Percentiles rank a stretch among this genome's conserved stretches.
Evolutionary conservation across 2,113 vertebrate genomes (phyloP).

Genomic region (Hemicordylus capensis): DNA sequence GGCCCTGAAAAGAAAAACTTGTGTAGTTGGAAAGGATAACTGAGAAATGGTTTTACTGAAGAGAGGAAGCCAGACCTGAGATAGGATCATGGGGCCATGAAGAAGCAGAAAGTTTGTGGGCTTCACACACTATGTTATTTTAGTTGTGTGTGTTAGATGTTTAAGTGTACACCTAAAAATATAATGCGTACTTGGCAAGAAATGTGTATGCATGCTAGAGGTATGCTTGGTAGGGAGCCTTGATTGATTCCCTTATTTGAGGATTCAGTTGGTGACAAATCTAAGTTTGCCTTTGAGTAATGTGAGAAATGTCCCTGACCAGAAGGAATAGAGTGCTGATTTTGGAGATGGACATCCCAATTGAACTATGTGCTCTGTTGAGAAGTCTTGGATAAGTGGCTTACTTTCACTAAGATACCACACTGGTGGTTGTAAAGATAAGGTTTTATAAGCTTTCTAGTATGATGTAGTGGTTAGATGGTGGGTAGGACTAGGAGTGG

Average conservation of each 20-base stretch:
- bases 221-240: neutral
- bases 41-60: neutral
- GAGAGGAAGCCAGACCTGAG: neutral
- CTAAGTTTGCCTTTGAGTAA: neutral
- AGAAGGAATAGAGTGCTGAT: neutral
- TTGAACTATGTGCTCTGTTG: neutral
- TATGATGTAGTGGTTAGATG: too few relatives aligned
- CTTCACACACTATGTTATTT: too few relatives aligned
- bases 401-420: neutral
- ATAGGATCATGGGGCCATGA: too few relatives aligned
- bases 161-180: neutral
- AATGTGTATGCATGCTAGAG: neutral
- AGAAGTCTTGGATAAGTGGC: neutral
- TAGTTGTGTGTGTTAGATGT: too few relatives aligned
- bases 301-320: neutral
- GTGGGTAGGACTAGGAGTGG: too few relatives aligned
- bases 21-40: neutral
- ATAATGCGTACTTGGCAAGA: neutral
- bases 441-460: too few relatives aligned
- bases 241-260: neutral
- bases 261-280: neutral
- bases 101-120: neutral
- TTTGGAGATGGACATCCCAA: neutral
- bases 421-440: neutral
- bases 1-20: neutral